These are phyloP conservation scores for Pygoscelis adeliae DNA, from an alignment of 2,113 vertebrate genomes.

Conservation along the genomic window DNA sequence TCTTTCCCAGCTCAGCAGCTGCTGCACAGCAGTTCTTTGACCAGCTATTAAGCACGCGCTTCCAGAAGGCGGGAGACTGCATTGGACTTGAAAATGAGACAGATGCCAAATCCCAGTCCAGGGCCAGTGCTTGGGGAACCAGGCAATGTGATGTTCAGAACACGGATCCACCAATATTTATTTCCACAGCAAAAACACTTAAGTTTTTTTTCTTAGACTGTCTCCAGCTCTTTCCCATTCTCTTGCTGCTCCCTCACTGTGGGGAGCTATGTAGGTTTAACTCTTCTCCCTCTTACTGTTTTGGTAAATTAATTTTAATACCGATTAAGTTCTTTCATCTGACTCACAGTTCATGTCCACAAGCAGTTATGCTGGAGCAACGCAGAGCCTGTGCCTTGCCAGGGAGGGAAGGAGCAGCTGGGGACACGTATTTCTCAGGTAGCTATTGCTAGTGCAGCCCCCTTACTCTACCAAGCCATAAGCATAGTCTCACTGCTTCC, in stretches of 20 bases:
- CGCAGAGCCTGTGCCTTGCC: neutral
- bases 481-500: neutral
- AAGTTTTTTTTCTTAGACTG: neutral
- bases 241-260: neutral
- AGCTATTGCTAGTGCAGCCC: neutral
- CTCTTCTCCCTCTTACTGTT: neutral
- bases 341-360: neutral
- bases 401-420: neutral
- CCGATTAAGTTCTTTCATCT: neutral
- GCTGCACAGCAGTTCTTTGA: neutral
- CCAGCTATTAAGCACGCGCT: neutral
- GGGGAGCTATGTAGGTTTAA: neutral
- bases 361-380: neutral
- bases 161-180: neutral
- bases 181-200: neutral
- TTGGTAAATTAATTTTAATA: neutral
- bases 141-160: neutral
- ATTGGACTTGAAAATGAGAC: neutral
- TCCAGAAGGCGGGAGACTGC: neutral
- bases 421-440: neutral
- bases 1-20: conserved; percentile 4
- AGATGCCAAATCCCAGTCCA: conserved; percentile 4
- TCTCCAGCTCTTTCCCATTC: neutral
- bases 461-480: neutral
- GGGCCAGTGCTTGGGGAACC: neutral